phyloP scores from a whole-genome alignment of 37 sponge, comb jelly and placozoan genomes.

The Halisarca cf. caerulea region DNA sequence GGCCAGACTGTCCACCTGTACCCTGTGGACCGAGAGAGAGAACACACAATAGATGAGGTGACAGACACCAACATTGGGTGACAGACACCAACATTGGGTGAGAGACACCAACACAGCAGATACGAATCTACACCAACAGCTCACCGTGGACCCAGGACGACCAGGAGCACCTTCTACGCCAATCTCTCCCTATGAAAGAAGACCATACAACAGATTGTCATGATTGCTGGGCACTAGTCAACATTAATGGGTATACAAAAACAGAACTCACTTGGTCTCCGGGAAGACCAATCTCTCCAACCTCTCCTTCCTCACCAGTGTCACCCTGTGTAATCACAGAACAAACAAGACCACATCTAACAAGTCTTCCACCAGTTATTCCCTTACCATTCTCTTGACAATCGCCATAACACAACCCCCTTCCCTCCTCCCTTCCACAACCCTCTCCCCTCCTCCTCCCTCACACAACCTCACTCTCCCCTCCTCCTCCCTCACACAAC shows the following conservation, averaged over 20 bases:
- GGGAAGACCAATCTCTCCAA: conserved; percentile 43
- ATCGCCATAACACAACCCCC: neutral
- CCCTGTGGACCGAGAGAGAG: neutral
- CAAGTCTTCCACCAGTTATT: neutral
- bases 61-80: neutral
- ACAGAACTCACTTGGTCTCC: conserved; percentile 64
- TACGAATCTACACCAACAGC: neutral
- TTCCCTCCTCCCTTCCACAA: too few relatives aligned
- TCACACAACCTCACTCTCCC: too few relatives aligned
- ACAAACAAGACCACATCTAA: neutral
- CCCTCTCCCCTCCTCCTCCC: too few relatives aligned
- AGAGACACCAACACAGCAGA: neutral
- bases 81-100: neutral
- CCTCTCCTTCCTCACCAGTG: conserved; percentile 49
- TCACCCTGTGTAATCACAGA: conserved; percentile 23
- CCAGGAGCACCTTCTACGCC: conserved; percentile 57
- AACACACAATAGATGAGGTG: too few relatives aligned
- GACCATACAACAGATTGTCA: neutral
- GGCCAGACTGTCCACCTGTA: conserved; percentile 46
- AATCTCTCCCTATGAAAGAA: conserved; percentile 30
- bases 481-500: too few relatives aligned
- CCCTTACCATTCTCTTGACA: neutral
- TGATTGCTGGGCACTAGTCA: neutral
- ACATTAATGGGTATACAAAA: neutral
- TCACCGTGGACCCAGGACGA: conserved; percentile 55